phyloP scores from a whole-genome alignment of 2,797 vertebrate species.

The Rhyacichthys aspro region DNA sequence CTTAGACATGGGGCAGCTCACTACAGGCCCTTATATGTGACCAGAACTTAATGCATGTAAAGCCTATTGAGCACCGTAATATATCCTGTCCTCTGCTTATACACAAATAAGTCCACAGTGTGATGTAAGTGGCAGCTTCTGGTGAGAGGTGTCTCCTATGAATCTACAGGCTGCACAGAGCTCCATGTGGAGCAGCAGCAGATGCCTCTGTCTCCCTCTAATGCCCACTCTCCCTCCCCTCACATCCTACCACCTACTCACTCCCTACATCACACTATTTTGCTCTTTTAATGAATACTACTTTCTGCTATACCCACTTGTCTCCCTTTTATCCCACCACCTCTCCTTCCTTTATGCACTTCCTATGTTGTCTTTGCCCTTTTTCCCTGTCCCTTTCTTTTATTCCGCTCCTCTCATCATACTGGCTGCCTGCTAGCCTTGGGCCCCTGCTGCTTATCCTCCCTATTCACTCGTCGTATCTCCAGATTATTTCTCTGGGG shows the following conservation, averaged over 20 bases:
- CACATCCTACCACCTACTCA: slow-evolving; percentile 45
- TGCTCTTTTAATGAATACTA: slow-evolving; percentile 49
- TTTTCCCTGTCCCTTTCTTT: slow-evolving; percentile 41
- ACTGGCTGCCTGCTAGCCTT: slow-evolving; percentile 57
- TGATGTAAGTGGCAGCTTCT: slow-evolving; percentile 50
- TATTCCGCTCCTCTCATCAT: slow-evolving; percentile 53
- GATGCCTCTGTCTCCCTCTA: slow-evolving; percentile 51
- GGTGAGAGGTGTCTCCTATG: slow-evolving; percentile 54
- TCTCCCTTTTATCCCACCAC: slow-evolving; percentile 28
- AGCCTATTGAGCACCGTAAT: slow-evolving; percentile 30
- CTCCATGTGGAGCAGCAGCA: slow-evolving; percentile 60
- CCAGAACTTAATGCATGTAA: slow-evolving; percentile 32
- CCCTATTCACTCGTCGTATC: slow-evolving; percentile 44
- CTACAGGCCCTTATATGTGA: slow-evolving; percentile 18
- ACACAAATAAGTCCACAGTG: slow-evolving; percentile 27
- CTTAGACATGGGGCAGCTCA: slow-evolving; percentile 25
- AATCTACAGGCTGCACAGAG: slow-evolving; percentile 65
- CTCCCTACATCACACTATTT: slow-evolving; percentile 27
- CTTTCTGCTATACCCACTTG: slow-evolving; percentile 22
- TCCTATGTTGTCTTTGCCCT: slow-evolving; percentile 25
- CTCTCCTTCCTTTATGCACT: slow-evolving; percentile 35
- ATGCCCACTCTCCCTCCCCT: slow-evolving; percentile 33
- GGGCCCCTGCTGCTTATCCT: slow-evolving; percentile 53
- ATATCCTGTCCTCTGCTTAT: slow-evolving; percentile 21
- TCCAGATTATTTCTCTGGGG: slow-evolving; percentile 73